Evolutionary conservation across 2,113 vertebrate genomes (phyloP), one percentile per base, ranked within the genome.

Genomic region (Scomber colias): DNA sequence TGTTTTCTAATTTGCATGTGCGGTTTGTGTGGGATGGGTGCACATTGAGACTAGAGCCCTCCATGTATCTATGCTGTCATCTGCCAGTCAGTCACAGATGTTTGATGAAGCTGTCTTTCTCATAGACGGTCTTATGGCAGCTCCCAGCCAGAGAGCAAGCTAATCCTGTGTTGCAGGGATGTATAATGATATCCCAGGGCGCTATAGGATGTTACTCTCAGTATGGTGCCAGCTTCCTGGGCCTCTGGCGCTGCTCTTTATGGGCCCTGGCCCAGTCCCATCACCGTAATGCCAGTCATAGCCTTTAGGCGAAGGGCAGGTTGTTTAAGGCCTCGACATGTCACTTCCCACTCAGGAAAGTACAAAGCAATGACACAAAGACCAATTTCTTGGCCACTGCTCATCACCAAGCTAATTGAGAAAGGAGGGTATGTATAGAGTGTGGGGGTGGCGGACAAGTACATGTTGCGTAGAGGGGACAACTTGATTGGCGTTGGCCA

Each of bases 331-430:
- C 92, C 77, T 92, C 87, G 91, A 87, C 94, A 89, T 93, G 94
- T 96, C 95, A 95, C 95, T 90, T 94, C 90, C 93, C 95, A 96
- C 95, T 95, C 90, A 86, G 93, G 91, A 92, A 94, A 96, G 95
- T 92, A 95, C 96, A 95, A 95, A 95, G 84, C 89, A 93, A 92
- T 94, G 83, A 94, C 95, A 97, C 94, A 94, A 96, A 94, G 95
- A 93, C 92, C 94, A 96, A 96, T 95, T 96, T 96, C 95, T 96
- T 95, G 95, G 93, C 95, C 89, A 93, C 93, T 92, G 95, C 94
- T 95, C 95, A 95, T 94, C 90, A 88, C 90, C 71, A 82, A 87
- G 84, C 83, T 92, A 90, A 92, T 91, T 79, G 93, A 93, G 86
- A 86, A 83, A 83, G 70, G 64, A 91, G 94, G 92, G 75, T 79